These are phyloP conservation scores for Muntiacus reevesi DNA, from an alignment of 2,113 vertebrate genomes.

Conservation along the genomic window DNA sequence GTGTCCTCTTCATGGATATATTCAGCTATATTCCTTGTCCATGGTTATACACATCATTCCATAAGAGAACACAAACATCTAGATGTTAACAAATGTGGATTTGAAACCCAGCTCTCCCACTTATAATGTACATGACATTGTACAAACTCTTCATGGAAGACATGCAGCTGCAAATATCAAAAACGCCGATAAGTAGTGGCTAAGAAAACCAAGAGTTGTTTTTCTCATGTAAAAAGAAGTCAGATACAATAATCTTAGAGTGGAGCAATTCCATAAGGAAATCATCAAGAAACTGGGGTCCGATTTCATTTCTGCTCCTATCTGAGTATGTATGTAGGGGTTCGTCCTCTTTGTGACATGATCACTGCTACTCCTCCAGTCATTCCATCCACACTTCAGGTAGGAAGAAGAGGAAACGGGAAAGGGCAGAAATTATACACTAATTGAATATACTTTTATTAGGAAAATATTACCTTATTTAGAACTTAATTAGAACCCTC, in stretches of 20 bases:
- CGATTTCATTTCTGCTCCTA: neutral
- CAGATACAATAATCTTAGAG: neutral
- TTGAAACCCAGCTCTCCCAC: neutral
- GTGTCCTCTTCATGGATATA: neutral
- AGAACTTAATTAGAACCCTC: neutral
- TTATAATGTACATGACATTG: neutral
- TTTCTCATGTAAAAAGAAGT: neutral
- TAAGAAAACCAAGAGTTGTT: neutral
- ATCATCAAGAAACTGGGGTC: neutral
- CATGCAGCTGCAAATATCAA: neutral
- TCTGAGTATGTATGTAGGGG: accelerated
- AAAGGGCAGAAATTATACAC: neutral
- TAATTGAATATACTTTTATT: neutral
- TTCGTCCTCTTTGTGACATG: neutral
- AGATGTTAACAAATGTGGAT: neutral
- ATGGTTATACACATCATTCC: neutral
- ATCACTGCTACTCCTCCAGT: neutral
- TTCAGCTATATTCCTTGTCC: neutral
- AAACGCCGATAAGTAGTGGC: neutral
- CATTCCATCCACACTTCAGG: neutral
- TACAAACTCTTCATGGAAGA: neutral
- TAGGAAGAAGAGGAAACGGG: neutral
- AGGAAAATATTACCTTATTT: neutral
- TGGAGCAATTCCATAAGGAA: neutral
- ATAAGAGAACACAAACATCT: neutral